Conservation (phyloP, 2,888 invertebrate genomes). For the Nomada goodeniana region DNA sequence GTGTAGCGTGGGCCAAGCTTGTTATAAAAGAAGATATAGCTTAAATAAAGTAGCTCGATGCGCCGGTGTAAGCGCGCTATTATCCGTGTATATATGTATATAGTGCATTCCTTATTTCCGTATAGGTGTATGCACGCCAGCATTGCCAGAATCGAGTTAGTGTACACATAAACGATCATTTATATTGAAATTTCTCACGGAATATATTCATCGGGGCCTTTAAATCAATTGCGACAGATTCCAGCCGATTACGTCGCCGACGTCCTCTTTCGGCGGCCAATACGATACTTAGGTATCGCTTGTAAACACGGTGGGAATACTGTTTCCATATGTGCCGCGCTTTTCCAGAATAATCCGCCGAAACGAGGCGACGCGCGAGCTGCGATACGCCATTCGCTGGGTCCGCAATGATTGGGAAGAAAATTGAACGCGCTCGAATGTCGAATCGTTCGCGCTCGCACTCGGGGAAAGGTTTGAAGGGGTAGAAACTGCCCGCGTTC, state of each 20-base stretch:
- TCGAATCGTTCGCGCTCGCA: no score
- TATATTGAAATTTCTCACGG: no score
- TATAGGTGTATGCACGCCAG: no score
- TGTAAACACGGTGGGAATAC: constrained; percentile 19
- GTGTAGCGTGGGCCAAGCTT: constrained; percentile 1
- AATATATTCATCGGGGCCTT: no score
- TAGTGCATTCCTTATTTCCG: no score
- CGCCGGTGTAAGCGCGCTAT: neutral
- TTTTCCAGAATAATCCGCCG: constrained; percentile 6
- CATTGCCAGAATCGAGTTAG: no score
- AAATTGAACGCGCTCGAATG: neutral
- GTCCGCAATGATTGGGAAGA: neutral
- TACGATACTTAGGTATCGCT: constrained; percentile 46
- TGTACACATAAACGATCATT: no score
- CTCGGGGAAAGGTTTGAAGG: no score
- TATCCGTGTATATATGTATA: no score
- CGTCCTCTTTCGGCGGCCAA: constrained; percentile 20
- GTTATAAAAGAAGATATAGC: neutral
- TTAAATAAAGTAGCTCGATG: constrained; percentile 52
- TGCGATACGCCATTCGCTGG: neutral
- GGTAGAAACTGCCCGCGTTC: neutral
- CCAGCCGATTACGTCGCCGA: constrained; percentile 1
- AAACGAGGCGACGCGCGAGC: neutral
- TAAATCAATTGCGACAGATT: constrained; percentile 6
- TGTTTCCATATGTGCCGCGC: constrained; percentile 31